Percentiles rank a stretch among this genome's conserved stretches.
These are phyloP conservation scores for Leptodactylus fuscus DNA, from an alignment of 2,113 vertebrate species.

Conservation along the genomic window DNA sequence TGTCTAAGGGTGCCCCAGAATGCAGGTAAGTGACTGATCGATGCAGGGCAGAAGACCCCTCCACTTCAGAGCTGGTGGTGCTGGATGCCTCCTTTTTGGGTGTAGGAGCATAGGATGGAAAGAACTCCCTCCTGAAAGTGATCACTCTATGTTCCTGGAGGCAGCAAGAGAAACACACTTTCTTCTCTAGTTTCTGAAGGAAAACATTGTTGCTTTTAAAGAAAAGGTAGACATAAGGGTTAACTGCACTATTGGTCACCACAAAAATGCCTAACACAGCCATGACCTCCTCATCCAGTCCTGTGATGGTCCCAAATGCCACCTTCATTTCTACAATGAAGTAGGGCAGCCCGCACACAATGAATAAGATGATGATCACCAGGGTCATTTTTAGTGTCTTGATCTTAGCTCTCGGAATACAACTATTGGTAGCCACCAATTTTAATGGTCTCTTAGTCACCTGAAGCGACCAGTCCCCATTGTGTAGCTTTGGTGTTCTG, in stretches of 20 bases:
- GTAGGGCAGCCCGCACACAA: slow-evolving; percentile 71
- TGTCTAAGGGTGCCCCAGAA: background rate
- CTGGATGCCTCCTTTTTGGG: slow-evolving; percentile 19
- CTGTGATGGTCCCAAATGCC: slow-evolving; percentile 52
- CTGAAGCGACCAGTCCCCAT: background rate
- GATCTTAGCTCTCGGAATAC: slow-evolving; percentile 68
- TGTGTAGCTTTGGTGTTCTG: background rate
- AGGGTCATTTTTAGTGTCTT: slow-evolving; percentile 74
- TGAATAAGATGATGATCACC: slow-evolving; percentile 68
- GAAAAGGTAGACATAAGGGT: slow-evolving; percentile 73
- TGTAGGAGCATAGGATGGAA: background rate
- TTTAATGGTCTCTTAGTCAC: slow-evolving; percentile 21
- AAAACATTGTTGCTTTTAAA: slow-evolving; percentile 66
- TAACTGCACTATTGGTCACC: slow-evolving; percentile 66
- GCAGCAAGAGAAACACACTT: slow-evolving; percentile 60
- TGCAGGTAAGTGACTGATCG: slow-evolving; percentile 17
- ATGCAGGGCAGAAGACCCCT: background rate
- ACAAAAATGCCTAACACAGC: slow-evolving; percentile 65
- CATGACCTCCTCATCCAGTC: slow-evolving; percentile 42
- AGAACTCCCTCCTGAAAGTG: slow-evolving; percentile 45
- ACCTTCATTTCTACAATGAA: slow-evolving; percentile 67
- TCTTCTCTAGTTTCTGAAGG: slow-evolving; percentile 57
- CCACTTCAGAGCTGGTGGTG: slow-evolving; percentile 33
- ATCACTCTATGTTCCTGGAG: slow-evolving; percentile 49
- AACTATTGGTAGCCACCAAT: slow-evolving; percentile 38